Percentiles rank a stretch among this genome's conserved stretches.
phyloP scores from a whole-genome alignment of 2,113 vertebrate genomes.

The Ictalurus furcatus region DNA sequence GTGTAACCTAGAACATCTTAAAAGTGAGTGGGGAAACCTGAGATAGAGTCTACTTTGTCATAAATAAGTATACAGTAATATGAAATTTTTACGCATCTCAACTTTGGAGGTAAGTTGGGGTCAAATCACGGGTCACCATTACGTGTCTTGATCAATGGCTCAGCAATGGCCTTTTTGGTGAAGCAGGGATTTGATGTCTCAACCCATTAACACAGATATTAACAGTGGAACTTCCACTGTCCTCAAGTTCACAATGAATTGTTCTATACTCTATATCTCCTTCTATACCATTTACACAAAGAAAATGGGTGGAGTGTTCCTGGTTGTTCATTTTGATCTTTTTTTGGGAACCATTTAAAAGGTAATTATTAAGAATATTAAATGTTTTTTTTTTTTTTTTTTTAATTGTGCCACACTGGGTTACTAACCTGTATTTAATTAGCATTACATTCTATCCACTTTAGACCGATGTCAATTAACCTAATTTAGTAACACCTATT shows the following conservation, averaged over 20 bases:
- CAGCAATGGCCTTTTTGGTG: not conserved
- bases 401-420: not conserved
- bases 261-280: not conserved
- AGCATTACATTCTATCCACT: too few species aligned
- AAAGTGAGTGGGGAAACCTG: not conserved
- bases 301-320: not conserved
- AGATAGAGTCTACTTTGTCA: not conserved
- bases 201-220: not conserved
- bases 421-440: not conserved
- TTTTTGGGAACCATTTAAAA: not conserved
- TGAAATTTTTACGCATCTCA: not conserved
- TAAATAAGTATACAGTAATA: not conserved
- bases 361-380: conserved; percentile 3
- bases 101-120: conserved; percentile 17
- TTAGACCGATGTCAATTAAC: not conserved
- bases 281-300: not conserved
- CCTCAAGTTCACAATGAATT: not conserved
- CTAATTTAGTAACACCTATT: not conserved
- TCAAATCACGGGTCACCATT: not conserved
- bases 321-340: not conserved
- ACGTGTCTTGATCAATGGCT: not conserved
- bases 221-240: not conserved
- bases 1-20: not conserved
- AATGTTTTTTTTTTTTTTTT: not conserved
- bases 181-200: not conserved